phyloP scores from a whole-genome alignment of 2,888 invertebrate species.

The Stenoptilia bipunctidactyla region DNA sequence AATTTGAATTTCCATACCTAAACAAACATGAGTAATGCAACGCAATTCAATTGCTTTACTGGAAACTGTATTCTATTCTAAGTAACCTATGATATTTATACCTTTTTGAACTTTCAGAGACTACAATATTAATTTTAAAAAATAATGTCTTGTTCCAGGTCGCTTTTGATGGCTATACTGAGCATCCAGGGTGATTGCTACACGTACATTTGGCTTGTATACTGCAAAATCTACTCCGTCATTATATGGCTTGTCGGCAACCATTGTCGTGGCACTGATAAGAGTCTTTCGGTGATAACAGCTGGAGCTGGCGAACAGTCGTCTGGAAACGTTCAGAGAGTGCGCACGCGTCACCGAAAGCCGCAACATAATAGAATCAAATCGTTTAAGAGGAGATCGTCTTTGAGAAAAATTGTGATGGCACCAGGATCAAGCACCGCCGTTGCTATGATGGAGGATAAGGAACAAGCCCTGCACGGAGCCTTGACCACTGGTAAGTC shows the following conservation, averaged over 20 bases:
- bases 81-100: no score
- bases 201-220: slow-evolving; percentile 52
- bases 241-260: slow-evolving; percentile 59
- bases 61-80: not conserved
- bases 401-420: slow-evolving; percentile 61
- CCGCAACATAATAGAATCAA: slow-evolving; percentile 41
- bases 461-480: slow-evolving; percentile 54
- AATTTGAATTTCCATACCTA: no score
- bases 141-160: slow-evolving; percentile 43
- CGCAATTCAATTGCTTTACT: no score
- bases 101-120: no score
- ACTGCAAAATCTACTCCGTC: slow-evolving; percentile 55
- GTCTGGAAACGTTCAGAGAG: slow-evolving; percentile 52
- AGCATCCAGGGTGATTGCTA: slow-evolving; percentile 53
- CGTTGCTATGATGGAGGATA: slow-evolving; percentile 66
- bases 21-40: no score
- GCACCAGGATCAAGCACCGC: slow-evolving; percentile 70
- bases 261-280: slow-evolving; percentile 62
- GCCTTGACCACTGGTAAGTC: slow-evolving; percentile 42
- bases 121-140: no score
- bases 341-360: slow-evolving; percentile 59
- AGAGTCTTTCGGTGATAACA: slow-evolving; percentile 60
- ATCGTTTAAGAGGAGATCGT: slow-evolving; percentile 53
- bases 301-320: slow-evolving; percentile 50
- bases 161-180: slow-evolving; percentile 61